phyloP scores from a whole-genome alignment of 1,140 invertebrate species.

The Anastrepha ludens region DNA sequence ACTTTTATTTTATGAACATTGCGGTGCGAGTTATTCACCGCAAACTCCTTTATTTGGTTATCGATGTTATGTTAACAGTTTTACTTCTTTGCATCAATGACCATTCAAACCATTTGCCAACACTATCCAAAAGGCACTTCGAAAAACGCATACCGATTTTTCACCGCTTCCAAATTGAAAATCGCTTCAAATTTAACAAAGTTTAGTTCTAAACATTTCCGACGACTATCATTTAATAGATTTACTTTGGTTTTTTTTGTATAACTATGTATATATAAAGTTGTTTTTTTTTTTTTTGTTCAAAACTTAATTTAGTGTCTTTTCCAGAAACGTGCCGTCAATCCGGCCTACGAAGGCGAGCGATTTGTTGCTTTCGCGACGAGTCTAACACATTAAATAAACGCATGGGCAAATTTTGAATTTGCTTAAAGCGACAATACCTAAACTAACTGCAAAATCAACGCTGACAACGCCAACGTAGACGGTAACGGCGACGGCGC shows the following conservation, averaged over 20 bases:
- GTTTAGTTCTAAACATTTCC: too few species aligned
- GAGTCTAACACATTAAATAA: constrained; percentile 54
- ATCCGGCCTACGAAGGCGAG: background rate
- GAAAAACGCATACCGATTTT: background rate
- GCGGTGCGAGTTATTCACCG: too few species aligned
- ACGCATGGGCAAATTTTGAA: constrained; percentile 54
- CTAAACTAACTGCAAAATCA: constrained; percentile 24
- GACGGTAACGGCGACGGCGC: background rate
- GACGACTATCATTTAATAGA: too few species aligned
- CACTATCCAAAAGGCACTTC: background rate
- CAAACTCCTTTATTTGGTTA: too few species aligned
- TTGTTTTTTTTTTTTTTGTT: background rate
- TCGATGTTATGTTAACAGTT: too few species aligned
- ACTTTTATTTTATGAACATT: too few species aligned
- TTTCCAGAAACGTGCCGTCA: background rate
- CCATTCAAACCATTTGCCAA: background rate
- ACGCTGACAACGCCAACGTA: background rate
- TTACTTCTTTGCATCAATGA: too few species aligned
- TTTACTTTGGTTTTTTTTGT: too few species aligned
- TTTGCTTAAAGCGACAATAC: constrained; percentile 51
- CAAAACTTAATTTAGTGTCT: background rate
- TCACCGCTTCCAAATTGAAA: too few species aligned
- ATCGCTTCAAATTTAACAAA: too few species aligned
- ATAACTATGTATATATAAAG: too few species aligned
- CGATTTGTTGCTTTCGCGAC: constrained; percentile 50